Conservation (phyloP, 2,888 invertebrate genomes). For the Meta bourneti region DNA sequence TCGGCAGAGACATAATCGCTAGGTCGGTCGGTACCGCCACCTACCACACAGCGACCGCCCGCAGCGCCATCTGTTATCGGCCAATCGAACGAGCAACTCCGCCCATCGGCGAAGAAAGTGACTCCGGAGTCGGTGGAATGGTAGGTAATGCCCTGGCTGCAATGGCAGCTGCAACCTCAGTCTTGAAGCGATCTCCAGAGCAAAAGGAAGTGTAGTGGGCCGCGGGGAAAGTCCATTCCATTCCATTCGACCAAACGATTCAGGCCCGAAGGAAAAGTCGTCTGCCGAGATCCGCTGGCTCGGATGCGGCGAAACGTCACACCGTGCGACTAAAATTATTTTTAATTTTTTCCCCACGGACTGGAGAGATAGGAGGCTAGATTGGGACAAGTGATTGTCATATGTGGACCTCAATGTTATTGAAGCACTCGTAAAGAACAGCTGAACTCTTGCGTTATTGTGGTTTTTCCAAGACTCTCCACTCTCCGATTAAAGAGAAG, state of each 20-base stretch:
- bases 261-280: slow-evolving; percentile 43
- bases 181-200: slow-evolving; percentile 48
- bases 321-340: too few relatives aligned
- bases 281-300: slow-evolving; percentile 38
- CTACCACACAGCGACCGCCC: slow-evolving; percentile 5
- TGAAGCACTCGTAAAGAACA: slow-evolving; percentile 2
- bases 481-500: neutral
- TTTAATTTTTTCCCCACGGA: too few relatives aligned
- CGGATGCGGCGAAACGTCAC: slow-evolving; percentile 39
- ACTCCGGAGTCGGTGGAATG: neutral
- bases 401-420: slow-evolving; percentile 23
- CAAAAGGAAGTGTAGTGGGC: slow-evolving; percentile 43
- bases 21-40: slow-evolving; percentile 46
- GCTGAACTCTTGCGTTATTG: neutral
- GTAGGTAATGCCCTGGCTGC: slow-evolving; percentile 25
- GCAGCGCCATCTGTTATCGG: slow-evolving; percentile 58
- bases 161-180: slow-evolving; percentile 63
- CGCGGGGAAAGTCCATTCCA: slow-evolving; percentile 26
- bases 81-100: slow-evolving; percentile 49
- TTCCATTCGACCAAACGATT: slow-evolving; percentile 30
- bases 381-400: neutral
- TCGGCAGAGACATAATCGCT: neutral
- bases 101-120: slow-evolving; percentile 1
- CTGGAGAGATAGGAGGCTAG: neutral
- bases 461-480: neutral